Evolutionary conservation across 2,797 vertebrate genomes (phyloP).

Genomic region (Mastacembelus armatus): DNA sequence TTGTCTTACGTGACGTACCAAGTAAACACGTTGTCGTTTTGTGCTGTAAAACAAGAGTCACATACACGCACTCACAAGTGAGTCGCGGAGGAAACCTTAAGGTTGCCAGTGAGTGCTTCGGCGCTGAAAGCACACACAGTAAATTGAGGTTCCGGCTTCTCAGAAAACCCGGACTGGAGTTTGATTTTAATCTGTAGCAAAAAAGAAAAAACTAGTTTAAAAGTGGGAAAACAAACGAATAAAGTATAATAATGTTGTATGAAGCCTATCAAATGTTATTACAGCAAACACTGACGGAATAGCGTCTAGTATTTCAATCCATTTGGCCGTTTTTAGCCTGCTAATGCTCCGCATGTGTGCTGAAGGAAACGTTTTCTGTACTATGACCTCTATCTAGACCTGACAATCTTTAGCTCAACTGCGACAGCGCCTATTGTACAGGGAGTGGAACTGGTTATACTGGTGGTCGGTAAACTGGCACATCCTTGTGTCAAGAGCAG

Average conservation of each 20-base stretch:
- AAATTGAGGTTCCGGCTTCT: constrained; percentile 83
- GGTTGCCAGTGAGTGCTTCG: constrained; percentile 83
- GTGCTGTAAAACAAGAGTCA: constrained; percentile 78
- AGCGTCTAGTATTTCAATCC: fast-evolving
- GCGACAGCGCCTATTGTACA: constrained; percentile 53
- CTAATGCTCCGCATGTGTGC: constrained; percentile 35
- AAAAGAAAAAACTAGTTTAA: constrained; percentile 65
- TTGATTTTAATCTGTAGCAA: constrained; percentile 64
- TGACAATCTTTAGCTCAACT: constrained; percentile 70
- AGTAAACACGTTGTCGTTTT: constrained; percentile 49
- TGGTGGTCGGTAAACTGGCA: constrained; percentile 44
- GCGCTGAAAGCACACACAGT: constrained; percentile 87
- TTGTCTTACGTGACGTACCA: not conserved
- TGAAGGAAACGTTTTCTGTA: constrained; percentile 77
- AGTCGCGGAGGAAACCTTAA: constrained; percentile 83
- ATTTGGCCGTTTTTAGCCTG: constrained; percentile 11
- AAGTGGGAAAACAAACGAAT: constrained; percentile 36
- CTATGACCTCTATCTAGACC: constrained; percentile 84
- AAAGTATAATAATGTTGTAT: not conserved
- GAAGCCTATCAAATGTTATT: not conserved
- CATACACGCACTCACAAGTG: constrained; percentile 82
- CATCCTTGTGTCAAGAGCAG: constrained; percentile 1
- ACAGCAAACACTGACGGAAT: not conserved
- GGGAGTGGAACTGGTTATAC: constrained; percentile 48
- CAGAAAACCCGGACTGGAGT: constrained; percentile 80